A percentile compares a stretch with the other conserved stretches of the same genome.
phyloP scores from a whole-genome alignment of 2,888 invertebrate genomes.

The Eilema depressum region DNA sequence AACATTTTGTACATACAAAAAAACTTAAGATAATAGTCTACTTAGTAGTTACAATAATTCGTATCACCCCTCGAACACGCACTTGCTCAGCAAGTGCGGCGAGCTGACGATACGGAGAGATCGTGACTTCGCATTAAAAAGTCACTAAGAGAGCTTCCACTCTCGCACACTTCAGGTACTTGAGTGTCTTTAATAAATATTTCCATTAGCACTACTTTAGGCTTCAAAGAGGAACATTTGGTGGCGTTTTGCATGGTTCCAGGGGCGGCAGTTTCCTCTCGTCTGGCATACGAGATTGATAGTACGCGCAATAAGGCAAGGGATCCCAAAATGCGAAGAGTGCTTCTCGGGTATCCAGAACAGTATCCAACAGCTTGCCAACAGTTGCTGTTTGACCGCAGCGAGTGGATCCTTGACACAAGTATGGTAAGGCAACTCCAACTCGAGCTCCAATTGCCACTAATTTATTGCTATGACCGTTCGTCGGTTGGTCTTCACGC shows the following conservation, averaged over 20 bases:
- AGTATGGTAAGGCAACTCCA: constrained; percentile 93
- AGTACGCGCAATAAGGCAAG: constrained; percentile 94
- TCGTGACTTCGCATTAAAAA: constrained; percentile 53
- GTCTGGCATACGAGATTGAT: constrained; percentile 91
- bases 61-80: constrained; percentile 70
- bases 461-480: constrained; percentile 72
- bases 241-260: constrained; percentile 86
- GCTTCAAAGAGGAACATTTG: constrained; percentile 80
- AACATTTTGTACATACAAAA: constrained; percentile 65
- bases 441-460: constrained; percentile 89
- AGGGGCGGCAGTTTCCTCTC: constrained; percentile 79
- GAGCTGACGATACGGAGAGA: constrained; percentile 63
- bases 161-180: constrained; percentile 85
- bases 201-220: constrained; percentile 50
- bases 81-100: constrained; percentile 59
- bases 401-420: constrained; percentile 90
- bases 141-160: constrained; percentile 68
- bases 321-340: constrained; percentile 95
- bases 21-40: constrained; percentile 76
- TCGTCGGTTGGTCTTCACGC: constrained; percentile 85
- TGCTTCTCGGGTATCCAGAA: constrained; percentile 92
- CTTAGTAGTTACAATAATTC: constrained; percentile 84
- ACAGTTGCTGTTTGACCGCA: constrained; percentile 89
- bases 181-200: constrained; percentile 81
- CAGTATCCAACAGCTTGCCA: constrained; percentile 88